phyloP scores from a whole-genome alignment of 2,113 vertebrate species.

The Hippocampus abdominalis region DNA sequence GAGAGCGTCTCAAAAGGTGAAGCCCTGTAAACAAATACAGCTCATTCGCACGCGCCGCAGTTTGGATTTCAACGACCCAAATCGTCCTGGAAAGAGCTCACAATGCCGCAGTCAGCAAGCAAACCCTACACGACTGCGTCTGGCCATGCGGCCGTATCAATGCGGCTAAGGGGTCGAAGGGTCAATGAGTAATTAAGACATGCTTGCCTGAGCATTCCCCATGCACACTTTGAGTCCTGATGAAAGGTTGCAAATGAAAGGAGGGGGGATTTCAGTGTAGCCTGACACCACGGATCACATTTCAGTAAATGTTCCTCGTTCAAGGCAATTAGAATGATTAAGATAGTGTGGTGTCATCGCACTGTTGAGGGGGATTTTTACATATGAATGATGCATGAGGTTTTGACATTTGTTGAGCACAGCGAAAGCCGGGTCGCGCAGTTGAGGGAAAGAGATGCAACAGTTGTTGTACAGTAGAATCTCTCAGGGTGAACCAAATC shows the following conservation, averaged over 20 bases:
- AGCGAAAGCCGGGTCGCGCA: not conserved
- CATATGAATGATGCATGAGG: slow-evolving; percentile 39
- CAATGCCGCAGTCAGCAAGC: slow-evolving; percentile 64
- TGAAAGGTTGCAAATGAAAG: slow-evolving; percentile 60
- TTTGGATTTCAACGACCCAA: slow-evolving; percentile 74
- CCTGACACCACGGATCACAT: slow-evolving; percentile 62
- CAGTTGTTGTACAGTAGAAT: not conserved
- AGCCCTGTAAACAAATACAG: slow-evolving; percentile 73
- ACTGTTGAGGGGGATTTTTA: slow-evolving; percentile 35
- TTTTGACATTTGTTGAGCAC: slow-evolving; percentile 20
- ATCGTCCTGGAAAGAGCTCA: slow-evolving; percentile 67
- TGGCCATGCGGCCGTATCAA: slow-evolving; percentile 61
- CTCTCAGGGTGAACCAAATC: not conserved
- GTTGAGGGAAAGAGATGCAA: not conserved
- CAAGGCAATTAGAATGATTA: slow-evolving; percentile 70
- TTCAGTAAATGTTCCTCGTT: slow-evolving; percentile 70
- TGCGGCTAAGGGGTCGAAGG: slow-evolving; percentile 71
- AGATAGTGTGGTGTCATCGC: slow-evolving; percentile 39
- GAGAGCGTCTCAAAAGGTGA: slow-evolving; percentile 71
- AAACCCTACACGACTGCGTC: slow-evolving; percentile 50
- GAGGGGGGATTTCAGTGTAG: slow-evolving; percentile 51
- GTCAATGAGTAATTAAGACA: slow-evolving; percentile 79
- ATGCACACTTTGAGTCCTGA: slow-evolving; percentile 66
- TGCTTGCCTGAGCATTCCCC: slow-evolving; percentile 73
- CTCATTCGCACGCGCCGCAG: slow-evolving; percentile 65